Percentiles rank a stretch among this genome's conserved stretches.
phyloP scores from a whole-genome alignment of 2,888 invertebrate genomes.

The Hydraecia micacea region DNA sequence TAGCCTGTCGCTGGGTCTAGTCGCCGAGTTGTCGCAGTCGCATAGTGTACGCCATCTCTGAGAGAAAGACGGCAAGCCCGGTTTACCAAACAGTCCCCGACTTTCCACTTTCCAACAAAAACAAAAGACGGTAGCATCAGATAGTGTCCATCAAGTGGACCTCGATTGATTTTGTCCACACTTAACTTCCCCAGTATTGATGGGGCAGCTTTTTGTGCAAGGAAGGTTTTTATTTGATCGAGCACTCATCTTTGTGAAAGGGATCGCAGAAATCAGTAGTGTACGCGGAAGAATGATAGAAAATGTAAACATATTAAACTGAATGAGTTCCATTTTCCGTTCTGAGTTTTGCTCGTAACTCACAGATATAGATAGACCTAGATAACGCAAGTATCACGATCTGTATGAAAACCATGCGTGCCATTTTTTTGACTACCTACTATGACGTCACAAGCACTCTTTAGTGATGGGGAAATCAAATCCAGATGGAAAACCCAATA shows the following conservation, averaged over 20 bases:
- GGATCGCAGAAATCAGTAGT: neutral
- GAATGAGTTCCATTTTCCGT: no score
- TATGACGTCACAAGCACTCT: no score
- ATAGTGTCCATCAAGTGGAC: constrained; percentile 61
- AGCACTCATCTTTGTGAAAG: constrained; percentile 4
- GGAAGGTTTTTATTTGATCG: constrained; percentile 14
- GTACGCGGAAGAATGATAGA: neutral
- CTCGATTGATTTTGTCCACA: constrained; percentile 61
- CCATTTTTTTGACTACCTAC: no score
- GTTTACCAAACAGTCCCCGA: neutral
- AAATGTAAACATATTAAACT: constrained; percentile 5
- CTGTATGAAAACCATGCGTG: no score
- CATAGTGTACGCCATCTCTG: neutral
- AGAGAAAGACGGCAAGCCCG: neutral
- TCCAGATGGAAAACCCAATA: no score
- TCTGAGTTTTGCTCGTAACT: neutral
- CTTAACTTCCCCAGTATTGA: constrained; percentile 31
- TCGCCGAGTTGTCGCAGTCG: neutral
- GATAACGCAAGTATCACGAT: no score
- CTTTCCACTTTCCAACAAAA: constrained; percentile 6
- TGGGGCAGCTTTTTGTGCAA: constrained; percentile 19
- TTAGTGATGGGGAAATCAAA: no score
- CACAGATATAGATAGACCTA: no score
- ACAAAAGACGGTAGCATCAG: constrained; percentile 48
- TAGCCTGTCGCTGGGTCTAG: neutral